Percentiles rank a stretch among this genome's conserved stretches.
These are phyloP conservation scores for Halichoerus grypus DNA, from an alignment of 2,113 vertebrate species.

Conservation along the genomic window DNA sequence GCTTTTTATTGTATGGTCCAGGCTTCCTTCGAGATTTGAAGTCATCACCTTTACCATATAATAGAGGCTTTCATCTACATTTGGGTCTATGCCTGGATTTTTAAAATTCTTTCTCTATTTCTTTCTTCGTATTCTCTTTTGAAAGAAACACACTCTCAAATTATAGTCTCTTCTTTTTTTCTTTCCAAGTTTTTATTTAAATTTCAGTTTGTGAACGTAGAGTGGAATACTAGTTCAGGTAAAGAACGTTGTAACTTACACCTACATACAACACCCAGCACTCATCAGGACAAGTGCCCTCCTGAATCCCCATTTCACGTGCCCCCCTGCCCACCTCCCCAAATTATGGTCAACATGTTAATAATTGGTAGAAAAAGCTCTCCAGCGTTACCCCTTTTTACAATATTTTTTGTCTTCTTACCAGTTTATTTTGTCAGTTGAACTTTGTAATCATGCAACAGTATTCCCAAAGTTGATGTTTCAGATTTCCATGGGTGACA, in stretches of 20 bases:
- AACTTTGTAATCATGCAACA: neutral
- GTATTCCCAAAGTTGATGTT: neutral
- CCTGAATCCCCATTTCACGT: neutral
- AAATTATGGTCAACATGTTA: neutral
- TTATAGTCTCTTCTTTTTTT: neutral
- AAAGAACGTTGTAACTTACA: neutral
- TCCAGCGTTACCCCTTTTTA: neutral
- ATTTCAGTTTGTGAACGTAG: neutral
- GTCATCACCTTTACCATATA: neutral
- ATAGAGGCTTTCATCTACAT: neutral
- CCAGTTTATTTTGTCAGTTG: neutral
- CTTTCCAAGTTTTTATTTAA: neutral
- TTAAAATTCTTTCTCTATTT: neutral
- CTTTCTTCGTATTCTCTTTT: neutral
- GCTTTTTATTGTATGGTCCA: neutral
- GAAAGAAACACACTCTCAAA: neutral
- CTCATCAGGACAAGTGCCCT: neutral
- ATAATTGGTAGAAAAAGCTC: neutral
- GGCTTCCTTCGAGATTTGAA: neutral
- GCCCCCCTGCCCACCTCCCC: neutral
- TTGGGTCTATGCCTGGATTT: neutral
- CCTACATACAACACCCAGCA: neutral
- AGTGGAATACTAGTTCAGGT: neutral
- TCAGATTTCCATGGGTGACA: neutral
- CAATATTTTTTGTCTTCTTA: neutral